Evolutionary conservation across 2,888 invertebrate genomes (phyloP), one percentile per base, ranked within the genome.

Genomic region (Silvanus unidentatus): DNA sequence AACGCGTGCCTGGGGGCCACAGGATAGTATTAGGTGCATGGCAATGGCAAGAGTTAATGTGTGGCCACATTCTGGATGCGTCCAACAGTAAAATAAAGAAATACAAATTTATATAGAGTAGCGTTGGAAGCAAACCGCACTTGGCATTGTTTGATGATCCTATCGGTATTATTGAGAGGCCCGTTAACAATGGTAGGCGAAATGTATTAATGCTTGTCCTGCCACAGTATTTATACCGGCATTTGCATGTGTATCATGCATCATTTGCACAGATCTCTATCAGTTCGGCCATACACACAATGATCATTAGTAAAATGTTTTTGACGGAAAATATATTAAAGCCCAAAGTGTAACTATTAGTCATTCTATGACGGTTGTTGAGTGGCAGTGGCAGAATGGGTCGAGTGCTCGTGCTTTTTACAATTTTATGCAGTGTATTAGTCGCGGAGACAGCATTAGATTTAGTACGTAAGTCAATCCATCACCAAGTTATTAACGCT

Each of bases 91-190:
- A n/a, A n/a, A n/a, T n/a, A 3, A 5, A 22, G 60, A 64, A 16
- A 63, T 58, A 61, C 58, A 56, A 65, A 65, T 63, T 61, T 59
- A 61, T 62, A 65, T 59, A 59, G 61, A 64, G 58, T 55, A 57
- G 47, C 55, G 57, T 62, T 9, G 22, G 9, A 61, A 65, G 63
- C 65, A 55, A 63, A 65, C 66, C 67, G 59, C 66, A 63, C 50
- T 55, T 63, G 69, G 65, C 69, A 65, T 68, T 69, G 67, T 68
- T 69, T 65, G 64, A 69, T 69, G 65, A 62, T 62, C 57, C 64
- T 60, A 65, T 66, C 63, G 64, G 59, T 57, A 59, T 66, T 68
- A 69, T 66, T 64, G 66, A 66, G 65, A 63, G 66, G 62, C 59
- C 57, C 57, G 62, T 64, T 64, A 60, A 58, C 60, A 60, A 59